Evolutionary conservation across 2,113 vertebrate genomes (phyloP).

Genomic region (Festucalex cinctus): DNA sequence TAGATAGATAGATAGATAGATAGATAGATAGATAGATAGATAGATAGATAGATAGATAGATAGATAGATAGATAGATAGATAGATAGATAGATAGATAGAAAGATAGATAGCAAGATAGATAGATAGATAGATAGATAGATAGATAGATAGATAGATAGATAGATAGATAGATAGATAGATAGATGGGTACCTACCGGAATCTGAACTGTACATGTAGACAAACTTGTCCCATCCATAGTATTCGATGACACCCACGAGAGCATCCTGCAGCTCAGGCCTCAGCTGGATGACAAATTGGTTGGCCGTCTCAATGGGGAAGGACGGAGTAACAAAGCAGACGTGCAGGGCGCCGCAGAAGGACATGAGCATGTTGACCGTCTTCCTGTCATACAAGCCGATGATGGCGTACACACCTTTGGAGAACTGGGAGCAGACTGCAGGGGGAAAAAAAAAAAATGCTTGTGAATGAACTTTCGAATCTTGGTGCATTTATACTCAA

Average conservation of each 20-base stretch:
- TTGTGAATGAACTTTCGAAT: background rate
- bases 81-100: too few species aligned
- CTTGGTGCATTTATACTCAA: too few species aligned
- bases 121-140: background rate
- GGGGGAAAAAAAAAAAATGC: background rate
- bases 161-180: background rate
- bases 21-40: too few species aligned
- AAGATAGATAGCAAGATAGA: background rate
- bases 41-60: too few species aligned
- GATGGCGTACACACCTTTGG: conserved; percentile 98
- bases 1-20: too few species aligned
- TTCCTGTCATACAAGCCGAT: conserved; percentile 97
- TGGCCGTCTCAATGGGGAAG: conserved; percentile 93
- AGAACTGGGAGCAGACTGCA: conserved; percentile 97
- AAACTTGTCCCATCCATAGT: conserved; percentile 96
- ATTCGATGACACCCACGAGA: conserved; percentile 90
- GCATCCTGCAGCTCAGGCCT: conserved; percentile 94
- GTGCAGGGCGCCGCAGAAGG: conserved; percentile 96
- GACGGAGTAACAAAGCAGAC: conserved; percentile 97
- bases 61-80: too few species aligned
- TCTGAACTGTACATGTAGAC: conserved; percentile 98
- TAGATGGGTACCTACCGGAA: conserved; percentile 78
- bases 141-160: background rate
- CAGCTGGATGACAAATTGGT: conserved; percentile 97
- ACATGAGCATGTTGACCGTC: conserved; percentile 98